Evolutionary conservation across 2,113 vertebrate genomes (phyloP).

Genomic region (Rana temporaria): DNA sequence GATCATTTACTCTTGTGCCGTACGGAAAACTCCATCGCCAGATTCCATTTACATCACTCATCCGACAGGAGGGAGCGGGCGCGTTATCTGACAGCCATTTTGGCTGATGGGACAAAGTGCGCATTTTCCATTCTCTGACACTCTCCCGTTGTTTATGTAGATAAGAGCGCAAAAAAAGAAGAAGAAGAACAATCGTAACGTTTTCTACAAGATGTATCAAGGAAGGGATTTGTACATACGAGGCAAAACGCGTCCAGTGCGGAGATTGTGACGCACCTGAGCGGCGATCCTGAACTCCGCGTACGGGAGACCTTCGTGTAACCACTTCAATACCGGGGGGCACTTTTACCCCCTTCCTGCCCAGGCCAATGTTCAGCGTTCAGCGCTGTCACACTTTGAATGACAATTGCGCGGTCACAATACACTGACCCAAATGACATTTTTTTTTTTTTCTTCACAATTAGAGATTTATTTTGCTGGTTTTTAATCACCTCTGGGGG

Average conservation of each 20-base stretch:
- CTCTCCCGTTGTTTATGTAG: constrained; percentile 77
- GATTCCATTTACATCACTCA: constrained; percentile 79
- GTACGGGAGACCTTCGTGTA: no score
- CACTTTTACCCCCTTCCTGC: no score
- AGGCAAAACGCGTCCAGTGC: constrained; percentile 58
- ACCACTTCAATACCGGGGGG: no score
- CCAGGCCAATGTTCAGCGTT: no score
- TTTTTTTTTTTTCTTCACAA: no score
- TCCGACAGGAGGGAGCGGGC: constrained; percentile 66
- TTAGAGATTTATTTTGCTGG: no score
- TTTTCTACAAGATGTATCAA: constrained; percentile 56
- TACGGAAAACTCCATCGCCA: constrained; percentile 74
- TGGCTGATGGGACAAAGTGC: constrained; percentile 75
- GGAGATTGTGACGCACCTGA: constrained; percentile 48
- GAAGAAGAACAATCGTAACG: constrained; percentile 62
- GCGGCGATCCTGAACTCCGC: no score
- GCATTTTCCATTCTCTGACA: constrained; percentile 78
- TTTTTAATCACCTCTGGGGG: no score
- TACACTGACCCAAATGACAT: no score
- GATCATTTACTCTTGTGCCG: constrained; percentile 81
- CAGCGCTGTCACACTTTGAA: no score
- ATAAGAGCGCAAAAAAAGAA: constrained; percentile 61
- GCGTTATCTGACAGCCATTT: constrained; percentile 75
- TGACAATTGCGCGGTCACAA: no score
- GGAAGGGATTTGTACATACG: constrained; percentile 54